Evolutionary conservation across 2,888 invertebrate genomes (phyloP).

Genomic region (Drosophila helvetica): DNA sequence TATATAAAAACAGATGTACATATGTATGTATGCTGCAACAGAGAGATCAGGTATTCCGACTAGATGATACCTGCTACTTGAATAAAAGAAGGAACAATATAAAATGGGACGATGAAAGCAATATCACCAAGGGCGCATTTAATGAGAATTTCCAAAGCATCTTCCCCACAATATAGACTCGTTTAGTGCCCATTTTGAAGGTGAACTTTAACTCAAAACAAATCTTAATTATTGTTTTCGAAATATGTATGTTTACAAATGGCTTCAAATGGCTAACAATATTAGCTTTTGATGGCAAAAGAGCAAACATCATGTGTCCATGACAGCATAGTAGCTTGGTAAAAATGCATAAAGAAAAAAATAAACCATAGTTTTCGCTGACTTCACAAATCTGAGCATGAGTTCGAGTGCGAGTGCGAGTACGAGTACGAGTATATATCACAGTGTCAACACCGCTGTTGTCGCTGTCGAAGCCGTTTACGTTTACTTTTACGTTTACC

Average conservation of each 20-base stretch:
- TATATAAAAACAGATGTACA: neutral
- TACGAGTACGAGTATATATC: neutral
- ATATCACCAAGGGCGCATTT: no score
- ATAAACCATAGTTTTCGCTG: neutral
- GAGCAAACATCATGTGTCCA: neutral
- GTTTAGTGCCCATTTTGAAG: neutral
- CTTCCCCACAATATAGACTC: neutral
- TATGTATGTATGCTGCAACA: no score
- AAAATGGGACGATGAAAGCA: no score
- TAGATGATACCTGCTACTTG: neutral
- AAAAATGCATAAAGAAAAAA: neutral
- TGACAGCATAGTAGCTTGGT: neutral
- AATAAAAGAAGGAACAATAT: neutral
- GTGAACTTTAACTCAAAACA: neutral
- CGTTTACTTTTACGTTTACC: conserved; percentile 14
- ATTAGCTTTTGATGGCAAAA: neutral
- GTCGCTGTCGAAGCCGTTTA: conserved; percentile 27
- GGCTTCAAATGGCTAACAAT: neutral
- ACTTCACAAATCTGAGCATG: neutral
- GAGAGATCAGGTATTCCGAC: neutral
- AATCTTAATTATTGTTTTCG: neutral
- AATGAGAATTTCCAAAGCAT: no score
- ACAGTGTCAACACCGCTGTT: conserved; percentile 42
- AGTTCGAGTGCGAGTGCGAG: neutral
- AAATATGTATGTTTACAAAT: neutral